Evolutionary conservation across 2,888 invertebrate genomes (phyloP).

Genomic region (Apamea crenata): DNA sequence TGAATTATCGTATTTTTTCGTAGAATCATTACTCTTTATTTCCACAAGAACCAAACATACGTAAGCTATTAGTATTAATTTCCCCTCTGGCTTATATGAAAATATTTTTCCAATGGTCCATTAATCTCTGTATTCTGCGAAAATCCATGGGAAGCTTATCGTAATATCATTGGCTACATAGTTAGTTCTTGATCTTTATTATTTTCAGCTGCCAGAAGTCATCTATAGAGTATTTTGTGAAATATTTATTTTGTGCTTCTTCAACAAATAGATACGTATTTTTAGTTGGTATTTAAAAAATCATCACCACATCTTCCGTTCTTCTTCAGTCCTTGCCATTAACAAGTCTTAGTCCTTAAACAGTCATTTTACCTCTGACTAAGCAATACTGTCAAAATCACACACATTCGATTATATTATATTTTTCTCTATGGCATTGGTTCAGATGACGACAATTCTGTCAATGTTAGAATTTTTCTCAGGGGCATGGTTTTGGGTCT

Average conservation of each 20-base stretch:
- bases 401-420: background rate
- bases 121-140: constrained; percentile 26
- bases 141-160: constrained; percentile 19
- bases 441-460: background rate
- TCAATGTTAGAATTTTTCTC: background rate
- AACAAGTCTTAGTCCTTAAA: background rate
- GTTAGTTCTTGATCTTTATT: constrained; percentile 11
- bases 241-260: background rate
- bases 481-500: background rate
- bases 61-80: background rate
- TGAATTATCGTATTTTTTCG: background rate
- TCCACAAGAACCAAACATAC: background rate
- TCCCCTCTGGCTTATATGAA: background rate
- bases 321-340: background rate
- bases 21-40: background rate
- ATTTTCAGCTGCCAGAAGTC: background rate
- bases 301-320: background rate
- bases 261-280: background rate
- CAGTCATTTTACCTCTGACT: background rate
- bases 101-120: constrained; percentile 26
- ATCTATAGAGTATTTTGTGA: background rate
- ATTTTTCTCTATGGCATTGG: background rate
- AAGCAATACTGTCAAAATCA: background rate
- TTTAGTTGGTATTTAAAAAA: background rate
- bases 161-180: constrained; percentile 17